A percentile compares a stretch with the other conserved stretches of the same genome.
These are phyloP conservation scores for Corythoichthys intestinalis DNA, from an alignment of 2,113 vertebrate genomes.

Conservation along the genomic window DNA sequence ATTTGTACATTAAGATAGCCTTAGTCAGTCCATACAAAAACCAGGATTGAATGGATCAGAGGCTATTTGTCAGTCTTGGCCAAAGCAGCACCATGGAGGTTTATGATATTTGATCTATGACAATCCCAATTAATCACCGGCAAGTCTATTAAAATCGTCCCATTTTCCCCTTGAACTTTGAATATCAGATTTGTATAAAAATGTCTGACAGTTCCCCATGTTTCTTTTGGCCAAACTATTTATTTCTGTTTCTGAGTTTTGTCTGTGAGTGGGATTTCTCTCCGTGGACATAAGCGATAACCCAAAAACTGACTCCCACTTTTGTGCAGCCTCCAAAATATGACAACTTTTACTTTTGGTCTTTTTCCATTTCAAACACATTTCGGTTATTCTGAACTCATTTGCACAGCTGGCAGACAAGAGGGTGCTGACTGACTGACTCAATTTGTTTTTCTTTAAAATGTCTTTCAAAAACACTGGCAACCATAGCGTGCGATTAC, in stretches of 20 bases:
- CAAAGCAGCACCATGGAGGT: conserved; percentile 53
- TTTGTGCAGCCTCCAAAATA: conserved; percentile 57
- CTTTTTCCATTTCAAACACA: conserved; percentile 57
- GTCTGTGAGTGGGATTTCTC: conserved; percentile 55
- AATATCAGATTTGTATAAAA: conserved; percentile 61
- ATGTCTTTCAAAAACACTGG: conserved; percentile 26
- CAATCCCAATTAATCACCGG: conserved; percentile 53
- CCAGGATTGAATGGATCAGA: conserved; percentile 43
- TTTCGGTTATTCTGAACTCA: conserved; percentile 47
- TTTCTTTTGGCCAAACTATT: conserved; percentile 62
- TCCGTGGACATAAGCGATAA: conserved; percentile 61
- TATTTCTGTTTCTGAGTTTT: conserved; percentile 51
- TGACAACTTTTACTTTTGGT: conserved; percentile 61
- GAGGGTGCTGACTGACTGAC: conserved; percentile 22
- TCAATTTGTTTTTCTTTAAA: background rate
- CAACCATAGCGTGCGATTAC: conserved; percentile 16
- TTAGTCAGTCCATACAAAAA: conserved; percentile 47
- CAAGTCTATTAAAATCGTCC: conserved; percentile 48
- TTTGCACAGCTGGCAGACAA: conserved; percentile 44
- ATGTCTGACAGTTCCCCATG: conserved; percentile 57
- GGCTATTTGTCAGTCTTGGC: conserved; percentile 29
- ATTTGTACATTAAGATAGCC: no score
- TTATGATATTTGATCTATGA: conserved; percentile 61
- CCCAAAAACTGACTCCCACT: conserved; percentile 54
- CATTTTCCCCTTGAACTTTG: conserved; percentile 53